Base-by-base conservation (phyloP, 2,888 invertebrate species). In the Spicauda simplicius region DNA sequence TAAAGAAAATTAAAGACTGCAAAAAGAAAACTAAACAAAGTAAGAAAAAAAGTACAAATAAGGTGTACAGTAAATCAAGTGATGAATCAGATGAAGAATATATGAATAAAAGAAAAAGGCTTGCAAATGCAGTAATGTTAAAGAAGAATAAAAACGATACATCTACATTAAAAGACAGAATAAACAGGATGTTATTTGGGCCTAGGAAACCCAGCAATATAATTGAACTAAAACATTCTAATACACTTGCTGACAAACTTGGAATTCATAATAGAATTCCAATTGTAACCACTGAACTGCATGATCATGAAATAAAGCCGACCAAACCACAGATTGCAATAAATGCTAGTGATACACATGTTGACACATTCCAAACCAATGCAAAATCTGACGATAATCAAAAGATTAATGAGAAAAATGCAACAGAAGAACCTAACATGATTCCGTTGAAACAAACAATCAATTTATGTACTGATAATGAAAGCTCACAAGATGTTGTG, bases 81-180 rank as follows among this genome's bases (percentile, higher is more conserved):
- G 92, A 90, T 64, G 89, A 90, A 71, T 89, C 91, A 57, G 91
- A 90, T 70, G 90, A 74, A 56, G 91, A 92, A 77, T 89, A 89
- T 64, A 86, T 82, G 77, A 87, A 86, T 74, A 91, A 89, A 79
- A 81, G 92, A 73, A 84, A 87, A 72, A 94, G 94, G 80, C 79
- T 95, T 70, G 94, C 93, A 71, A 87, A 94, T 80, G 94, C 95
- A 61, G 93, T 95, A 48, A 80, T 86, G 54, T 86, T 94, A n/a
- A 82, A 82, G 70, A 86, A 80, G 71, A 70, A 71, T 8, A 88
- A 84, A 75, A 81, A 77, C 76, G 90, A 91, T 72, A 85, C 82
- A 71, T 78, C 87, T 59, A 85, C 90, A 14, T 79, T 92, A 63
- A 91, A 88, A 77, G 87, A 85, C 61, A 84, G 92, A 75, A 74